Evolutionary conservation across 2,113 vertebrate genomes (phyloP).

Genomic region (Carlito syrichta): DNA sequence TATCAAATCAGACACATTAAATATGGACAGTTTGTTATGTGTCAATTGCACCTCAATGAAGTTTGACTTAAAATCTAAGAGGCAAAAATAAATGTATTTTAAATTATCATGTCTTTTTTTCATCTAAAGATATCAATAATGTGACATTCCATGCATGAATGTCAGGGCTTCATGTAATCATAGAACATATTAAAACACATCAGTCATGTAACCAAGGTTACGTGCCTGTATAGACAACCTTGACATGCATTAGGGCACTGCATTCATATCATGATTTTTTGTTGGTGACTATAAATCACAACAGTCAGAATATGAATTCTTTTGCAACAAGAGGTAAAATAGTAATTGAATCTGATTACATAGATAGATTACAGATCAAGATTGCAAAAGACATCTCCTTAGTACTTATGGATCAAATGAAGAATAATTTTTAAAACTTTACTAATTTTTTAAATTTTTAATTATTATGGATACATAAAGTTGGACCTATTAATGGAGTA

Average conservation of each 20-base stretch:
- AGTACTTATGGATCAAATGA: neutral
- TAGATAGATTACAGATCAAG: neutral
- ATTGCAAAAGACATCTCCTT: neutral
- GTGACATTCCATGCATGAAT: neutral
- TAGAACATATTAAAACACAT: neutral
- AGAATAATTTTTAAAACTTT: neutral
- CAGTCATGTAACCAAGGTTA: neutral
- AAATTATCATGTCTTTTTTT: neutral
- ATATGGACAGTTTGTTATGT: neutral
- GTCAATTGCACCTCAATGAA: neutral
- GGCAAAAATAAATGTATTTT: neutral
- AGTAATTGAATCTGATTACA: neutral
- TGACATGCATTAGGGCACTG: neutral
- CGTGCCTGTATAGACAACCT: neutral
- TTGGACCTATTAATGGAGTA: neutral
- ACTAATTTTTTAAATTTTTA: neutral
- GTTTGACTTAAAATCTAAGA: neutral
- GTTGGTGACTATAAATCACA: neutral
- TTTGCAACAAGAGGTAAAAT: neutral
- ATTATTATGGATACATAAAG: neutral
- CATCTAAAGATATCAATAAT: neutral
- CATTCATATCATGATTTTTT: neutral
- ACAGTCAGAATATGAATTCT: neutral
- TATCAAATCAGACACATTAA: neutral
- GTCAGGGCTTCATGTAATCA: neutral